Conservation (phyloP, 1,140 invertebrate genomes). For the Atta colombica region DNA sequence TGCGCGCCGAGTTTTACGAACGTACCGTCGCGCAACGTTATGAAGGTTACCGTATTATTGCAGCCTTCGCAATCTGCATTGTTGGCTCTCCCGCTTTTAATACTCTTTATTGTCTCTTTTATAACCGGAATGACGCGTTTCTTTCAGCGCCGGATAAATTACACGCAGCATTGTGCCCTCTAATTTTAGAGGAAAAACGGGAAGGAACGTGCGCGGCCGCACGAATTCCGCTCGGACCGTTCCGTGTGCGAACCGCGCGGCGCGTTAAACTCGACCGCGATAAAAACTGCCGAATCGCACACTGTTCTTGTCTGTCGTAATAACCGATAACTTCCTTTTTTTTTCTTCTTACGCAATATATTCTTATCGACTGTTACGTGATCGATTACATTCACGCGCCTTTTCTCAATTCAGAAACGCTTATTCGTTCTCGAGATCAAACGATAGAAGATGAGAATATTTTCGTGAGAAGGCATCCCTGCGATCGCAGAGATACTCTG, state of each 20-base stretch:
- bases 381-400: constrained; percentile 3
- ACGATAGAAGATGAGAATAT: not conserved
- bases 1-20: constrained; percentile 73
- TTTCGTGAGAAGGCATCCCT: not conserved
- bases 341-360: not conserved
- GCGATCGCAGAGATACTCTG: not conserved
- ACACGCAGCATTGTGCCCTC: constrained; percentile 76
- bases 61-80: constrained; percentile 79
- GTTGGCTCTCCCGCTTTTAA: constrained; percentile 77
- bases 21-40: constrained; percentile 68
- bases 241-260: too few species aligned
- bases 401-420: constrained; percentile 8
- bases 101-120: constrained; percentile 80
- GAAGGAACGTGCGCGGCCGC: constrained; percentile 45
- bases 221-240: constrained; percentile 32
- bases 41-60: constrained; percentile 79
- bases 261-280: not conserved
- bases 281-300: constrained; percentile 43
- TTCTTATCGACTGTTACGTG: not conserved
- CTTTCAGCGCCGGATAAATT: constrained; percentile 78
- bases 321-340: constrained; percentile 36
- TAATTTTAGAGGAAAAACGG: constrained; percentile 73
- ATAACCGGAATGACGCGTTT: constrained; percentile 78
- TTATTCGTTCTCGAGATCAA: not conserved
- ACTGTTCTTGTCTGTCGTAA: constrained; percentile 27